A percentile compares a stretch with the other conserved stretches of the same genome.
Conservation (phyloP, 2,113 vertebrate species). For the Brachyistius frenatus region DNA sequence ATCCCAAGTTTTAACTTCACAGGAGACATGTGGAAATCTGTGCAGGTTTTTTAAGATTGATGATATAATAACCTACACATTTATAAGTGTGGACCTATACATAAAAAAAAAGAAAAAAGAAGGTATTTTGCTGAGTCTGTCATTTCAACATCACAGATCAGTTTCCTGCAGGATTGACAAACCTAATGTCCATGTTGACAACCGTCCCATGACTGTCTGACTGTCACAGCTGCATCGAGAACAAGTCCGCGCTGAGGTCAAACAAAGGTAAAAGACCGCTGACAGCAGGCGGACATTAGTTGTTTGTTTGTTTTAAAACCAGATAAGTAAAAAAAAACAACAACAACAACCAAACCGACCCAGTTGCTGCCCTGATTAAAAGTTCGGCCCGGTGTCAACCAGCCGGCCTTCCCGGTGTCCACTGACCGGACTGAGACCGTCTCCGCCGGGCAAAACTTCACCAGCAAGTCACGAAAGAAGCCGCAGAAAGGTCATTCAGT, state of each 20-base stretch:
- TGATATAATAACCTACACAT: too few relatives aligned
- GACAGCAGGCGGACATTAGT: not conserved
- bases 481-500: fast-evolving
- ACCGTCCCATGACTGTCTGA: too few relatives aligned
- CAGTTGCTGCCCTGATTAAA: slow-evolving; percentile 5
- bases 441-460: not conserved
- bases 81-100: too few relatives aligned
- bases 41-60: too few relatives aligned
- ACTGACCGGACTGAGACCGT: too few relatives aligned
- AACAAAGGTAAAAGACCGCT: not conserved
- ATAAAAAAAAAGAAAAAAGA: too few relatives aligned
- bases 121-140: too few relatives aligned
- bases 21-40: too few relatives aligned
- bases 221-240: too few relatives aligned
- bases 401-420: not conserved
- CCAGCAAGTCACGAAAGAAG: not conserved
- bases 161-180: not conserved
- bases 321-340: not conserved
- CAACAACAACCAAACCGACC: not conserved
- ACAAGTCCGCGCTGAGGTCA: too few relatives aligned
- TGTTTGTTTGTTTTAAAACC: too few relatives aligned
- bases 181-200: not conserved
- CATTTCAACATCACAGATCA: not conserved
- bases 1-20: too few relatives aligned
- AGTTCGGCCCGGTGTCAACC: slow-evolving; percentile 34